Conservation (phyloP, 2,113 vertebrate species). For the Poecilia latipinna region DNA sequence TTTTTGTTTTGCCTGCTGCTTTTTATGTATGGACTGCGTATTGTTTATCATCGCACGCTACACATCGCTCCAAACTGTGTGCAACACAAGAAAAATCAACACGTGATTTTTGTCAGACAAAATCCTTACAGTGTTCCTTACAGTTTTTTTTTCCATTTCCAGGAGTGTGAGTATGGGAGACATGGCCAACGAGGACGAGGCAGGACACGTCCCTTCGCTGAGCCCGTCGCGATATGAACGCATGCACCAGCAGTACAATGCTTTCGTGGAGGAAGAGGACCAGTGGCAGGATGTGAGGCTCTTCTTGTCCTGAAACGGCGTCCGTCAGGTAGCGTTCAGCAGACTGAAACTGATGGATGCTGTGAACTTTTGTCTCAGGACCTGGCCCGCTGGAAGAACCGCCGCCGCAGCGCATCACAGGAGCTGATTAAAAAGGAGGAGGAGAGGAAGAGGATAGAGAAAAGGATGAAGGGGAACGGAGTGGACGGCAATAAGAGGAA, state of each 20-base stretch:
- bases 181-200: constrained; percentile 90
- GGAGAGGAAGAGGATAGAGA: constrained; percentile 96
- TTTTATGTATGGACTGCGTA: not conserved
- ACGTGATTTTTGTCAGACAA: not conserved
- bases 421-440: constrained; percentile 97
- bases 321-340: not conserved
- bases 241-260: constrained; percentile 87
- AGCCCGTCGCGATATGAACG: constrained; percentile 91
- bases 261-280: constrained; percentile 90
- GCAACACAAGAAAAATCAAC: not conserved
- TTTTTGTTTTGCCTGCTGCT: not conserved
- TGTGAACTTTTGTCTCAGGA: constrained; percentile 79
- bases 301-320: not conserved
- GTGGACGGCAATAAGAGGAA: constrained; percentile 84
- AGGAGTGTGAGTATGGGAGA: constrained; percentile 96
- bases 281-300: constrained; percentile 93
- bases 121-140: not conserved
- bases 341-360: not conserved
- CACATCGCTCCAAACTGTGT: not conserved
- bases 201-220: constrained; percentile 80
- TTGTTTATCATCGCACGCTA: not conserved
- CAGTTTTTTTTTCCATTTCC: not conserved
- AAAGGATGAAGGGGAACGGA: constrained; percentile 83
- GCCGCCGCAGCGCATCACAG: constrained; percentile 93
- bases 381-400: constrained; percentile 94